Percentiles rank a stretch among this genome's conserved stretches.
Conservation (phyloP, 2,888 invertebrate species). For the Clistopyga incitator region DNA sequence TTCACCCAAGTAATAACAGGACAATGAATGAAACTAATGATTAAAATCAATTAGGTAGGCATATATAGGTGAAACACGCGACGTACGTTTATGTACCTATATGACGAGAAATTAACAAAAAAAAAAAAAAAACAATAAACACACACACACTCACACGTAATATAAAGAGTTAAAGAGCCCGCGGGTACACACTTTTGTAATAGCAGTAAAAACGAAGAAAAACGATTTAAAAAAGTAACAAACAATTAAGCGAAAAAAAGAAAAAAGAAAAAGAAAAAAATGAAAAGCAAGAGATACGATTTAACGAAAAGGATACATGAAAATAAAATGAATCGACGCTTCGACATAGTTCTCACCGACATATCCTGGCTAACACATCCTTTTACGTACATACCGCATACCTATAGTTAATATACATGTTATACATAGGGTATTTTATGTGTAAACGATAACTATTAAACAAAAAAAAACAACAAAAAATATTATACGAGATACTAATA, state of each 20-base stretch:
- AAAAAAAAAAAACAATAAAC: slow-evolving; percentile 58
- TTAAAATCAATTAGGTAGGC: slow-evolving; percentile 61
- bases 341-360: slow-evolving; percentile 83
- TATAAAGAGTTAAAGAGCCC: slow-evolving; percentile 26
- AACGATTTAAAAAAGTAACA: too few species aligned
- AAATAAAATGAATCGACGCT: slow-evolving; percentile 74
- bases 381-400: slow-evolving; percentile 81
- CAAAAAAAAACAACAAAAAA: slow-evolving; percentile 61
- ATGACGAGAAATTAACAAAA: slow-evolving; percentile 55
- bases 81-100: slow-evolving; percentile 65
- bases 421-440: slow-evolving; percentile 82
- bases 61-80: slow-evolving; percentile 64
- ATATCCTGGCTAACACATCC: slow-evolving; percentile 84
- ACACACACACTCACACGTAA: too few species aligned
- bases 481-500: slow-evolving; percentile 76
- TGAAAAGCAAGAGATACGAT: slow-evolving; percentile 20
- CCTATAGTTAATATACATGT: slow-evolving; percentile 79
- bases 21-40: slow-evolving; percentile 45
- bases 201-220: slow-evolving; percentile 76
- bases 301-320: slow-evolving; percentile 16
- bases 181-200: slow-evolving; percentile 76
- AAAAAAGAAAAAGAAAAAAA: slow-evolving; percentile 54
- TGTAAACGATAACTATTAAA: slow-evolving; percentile 80
- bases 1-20: slow-evolving; percentile 50
- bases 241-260: slow-evolving; percentile 50